Conservation (phyloP, 1,140 invertebrate genomes). For the Drosophila arawakana region DNA sequence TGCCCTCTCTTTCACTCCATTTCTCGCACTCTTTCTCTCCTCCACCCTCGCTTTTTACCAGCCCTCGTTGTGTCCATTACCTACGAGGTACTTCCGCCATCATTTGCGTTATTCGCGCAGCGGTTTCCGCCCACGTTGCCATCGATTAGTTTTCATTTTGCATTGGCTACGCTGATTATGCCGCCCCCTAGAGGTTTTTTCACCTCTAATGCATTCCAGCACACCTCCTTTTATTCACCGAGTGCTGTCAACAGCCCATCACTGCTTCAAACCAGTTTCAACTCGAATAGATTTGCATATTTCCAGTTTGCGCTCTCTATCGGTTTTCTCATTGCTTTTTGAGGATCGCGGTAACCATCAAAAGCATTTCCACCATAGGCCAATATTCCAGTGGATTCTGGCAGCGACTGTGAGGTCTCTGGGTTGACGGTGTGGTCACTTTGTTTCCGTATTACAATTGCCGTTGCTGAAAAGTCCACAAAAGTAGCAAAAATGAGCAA, state of each 20-base stretch:
- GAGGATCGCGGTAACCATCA: slow-evolving; percentile 11
- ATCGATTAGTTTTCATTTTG: slow-evolving; percentile 82
- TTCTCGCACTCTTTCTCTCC: not conserved
- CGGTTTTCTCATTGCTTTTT: not conserved
- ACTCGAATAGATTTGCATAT: slow-evolving; percentile 47
- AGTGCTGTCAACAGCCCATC: slow-evolving; percentile 30
- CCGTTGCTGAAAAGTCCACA: no score
- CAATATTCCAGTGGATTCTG: not conserved
- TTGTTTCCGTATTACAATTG: slow-evolving; percentile 5
- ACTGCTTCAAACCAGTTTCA: slow-evolving; percentile 3
- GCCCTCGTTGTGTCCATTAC: slow-evolving; percentile 1
- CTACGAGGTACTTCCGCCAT: slow-evolving; percentile 10
- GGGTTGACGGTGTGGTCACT: slow-evolving; percentile 2
- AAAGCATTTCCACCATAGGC: slow-evolving; percentile 13
- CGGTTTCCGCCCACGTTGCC: slow-evolving; percentile 48
- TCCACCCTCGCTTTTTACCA: not conserved
- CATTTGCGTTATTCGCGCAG: slow-evolving; percentile 45
- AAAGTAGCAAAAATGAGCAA: no score
- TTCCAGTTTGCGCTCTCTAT: not conserved
- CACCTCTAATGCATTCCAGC: not conserved
- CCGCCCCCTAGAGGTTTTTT: slow-evolving; percentile 46
- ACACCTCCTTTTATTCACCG: not conserved
- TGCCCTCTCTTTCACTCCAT: slow-evolving; percentile 3
- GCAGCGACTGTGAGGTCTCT: not conserved
- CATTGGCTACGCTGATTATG: slow-evolving; percentile 77